Conservation (phyloP, 2,113 vertebrate genomes). For the Protomyctophum bolini region DNA sequence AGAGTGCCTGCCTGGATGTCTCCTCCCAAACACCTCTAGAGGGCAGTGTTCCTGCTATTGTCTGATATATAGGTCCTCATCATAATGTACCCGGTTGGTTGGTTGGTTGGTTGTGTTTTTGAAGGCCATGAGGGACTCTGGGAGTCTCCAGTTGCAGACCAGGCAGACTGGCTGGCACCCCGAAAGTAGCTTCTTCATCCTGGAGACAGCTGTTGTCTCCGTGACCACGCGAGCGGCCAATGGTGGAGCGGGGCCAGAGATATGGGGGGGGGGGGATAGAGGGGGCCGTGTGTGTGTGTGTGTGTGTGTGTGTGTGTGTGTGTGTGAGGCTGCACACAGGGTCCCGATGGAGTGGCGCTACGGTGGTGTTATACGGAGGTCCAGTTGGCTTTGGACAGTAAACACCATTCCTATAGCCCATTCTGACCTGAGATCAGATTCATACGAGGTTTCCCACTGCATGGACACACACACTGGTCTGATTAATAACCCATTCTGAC, state of each 20-base stretch:
- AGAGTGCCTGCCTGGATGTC: neutral
- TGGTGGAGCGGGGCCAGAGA: constrained; percentile 46
- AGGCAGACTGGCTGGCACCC: constrained; percentile 91
- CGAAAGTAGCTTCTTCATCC: constrained; percentile 84
- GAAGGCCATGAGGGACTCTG: constrained; percentile 70
- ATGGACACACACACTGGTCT: no score
- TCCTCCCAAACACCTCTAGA: constrained; percentile 48
- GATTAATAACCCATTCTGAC: no score
- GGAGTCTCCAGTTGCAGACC: constrained; percentile 83
- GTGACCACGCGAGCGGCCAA: constrained; percentile 77
- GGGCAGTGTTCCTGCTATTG: constrained; percentile 62
- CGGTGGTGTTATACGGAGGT: constrained; percentile 31
- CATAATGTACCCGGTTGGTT: no score
- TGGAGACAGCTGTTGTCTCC: constrained; percentile 82
- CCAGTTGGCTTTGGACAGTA: constrained; percentile 81
- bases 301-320: constrained; percentile 1
- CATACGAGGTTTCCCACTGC: no score
- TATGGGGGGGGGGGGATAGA: constrained; percentile 9
- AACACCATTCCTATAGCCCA: constrained; percentile 80
- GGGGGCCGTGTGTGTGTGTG: neutral
- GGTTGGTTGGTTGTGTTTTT: no score
- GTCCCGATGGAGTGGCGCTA: constrained; percentile 52
- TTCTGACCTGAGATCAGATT: no score
- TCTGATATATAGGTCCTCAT: constrained; percentile 4
- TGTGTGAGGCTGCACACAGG: constrained; percentile 9